phyloP scores from a whole-genome alignment of 1,140 invertebrate genomes.

The Solenopsis invicta region DNA sequence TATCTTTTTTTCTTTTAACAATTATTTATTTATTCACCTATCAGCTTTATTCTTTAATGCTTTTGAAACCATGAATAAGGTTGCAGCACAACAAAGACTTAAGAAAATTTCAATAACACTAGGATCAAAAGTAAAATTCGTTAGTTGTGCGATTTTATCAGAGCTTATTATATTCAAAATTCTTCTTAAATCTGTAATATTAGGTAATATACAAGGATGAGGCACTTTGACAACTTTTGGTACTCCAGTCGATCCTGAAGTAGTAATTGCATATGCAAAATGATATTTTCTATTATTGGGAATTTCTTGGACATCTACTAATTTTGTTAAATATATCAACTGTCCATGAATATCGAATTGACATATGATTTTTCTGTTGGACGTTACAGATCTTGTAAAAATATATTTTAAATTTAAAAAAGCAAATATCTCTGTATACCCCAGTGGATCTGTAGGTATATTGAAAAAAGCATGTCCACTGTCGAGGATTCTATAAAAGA shows the following conservation, averaged over 20 bases:
- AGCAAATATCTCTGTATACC: slow-evolving; percentile 47
- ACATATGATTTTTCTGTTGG: slow-evolving; percentile 59
- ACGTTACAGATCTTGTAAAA: slow-evolving; percentile 67
- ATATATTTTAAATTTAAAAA: slow-evolving; percentile 74
- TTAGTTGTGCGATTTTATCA: slow-evolving; percentile 91
- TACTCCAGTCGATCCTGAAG: slow-evolving; percentile 90
- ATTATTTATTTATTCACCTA: slow-evolving; percentile 62
- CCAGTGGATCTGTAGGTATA: slow-evolving; percentile 52
- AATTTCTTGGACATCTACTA: slow-evolving; percentile 58
- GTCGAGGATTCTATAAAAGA: slow-evolving; percentile 77
- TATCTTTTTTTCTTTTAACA: not conserved
- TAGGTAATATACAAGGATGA: slow-evolving; percentile 89
- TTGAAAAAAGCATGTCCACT: slow-evolving; percentile 77
- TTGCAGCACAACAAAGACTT: slow-evolving; percentile 88
- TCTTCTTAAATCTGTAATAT: slow-evolving; percentile 89
- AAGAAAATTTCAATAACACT: slow-evolving; percentile 93
- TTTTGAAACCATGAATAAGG: slow-evolving; percentile 89
- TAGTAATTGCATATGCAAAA: slow-evolving; percentile 88
- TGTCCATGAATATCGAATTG: slow-evolving; percentile 67
- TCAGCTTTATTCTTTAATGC: slow-evolving; percentile 85
- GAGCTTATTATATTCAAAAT: slow-evolving; percentile 85
- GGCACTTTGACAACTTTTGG: slow-evolving; percentile 90
- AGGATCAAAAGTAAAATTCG: slow-evolving; percentile 94
- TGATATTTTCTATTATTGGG: slow-evolving; percentile 22
- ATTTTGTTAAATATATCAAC: slow-evolving; percentile 71